Percentiles rank a stretch among this genome's conserved stretches.
phyloP scores from a whole-genome alignment of 30 jellyfish, hydroid and myxozoan genomes.

The Aurelia sp. region DNA sequence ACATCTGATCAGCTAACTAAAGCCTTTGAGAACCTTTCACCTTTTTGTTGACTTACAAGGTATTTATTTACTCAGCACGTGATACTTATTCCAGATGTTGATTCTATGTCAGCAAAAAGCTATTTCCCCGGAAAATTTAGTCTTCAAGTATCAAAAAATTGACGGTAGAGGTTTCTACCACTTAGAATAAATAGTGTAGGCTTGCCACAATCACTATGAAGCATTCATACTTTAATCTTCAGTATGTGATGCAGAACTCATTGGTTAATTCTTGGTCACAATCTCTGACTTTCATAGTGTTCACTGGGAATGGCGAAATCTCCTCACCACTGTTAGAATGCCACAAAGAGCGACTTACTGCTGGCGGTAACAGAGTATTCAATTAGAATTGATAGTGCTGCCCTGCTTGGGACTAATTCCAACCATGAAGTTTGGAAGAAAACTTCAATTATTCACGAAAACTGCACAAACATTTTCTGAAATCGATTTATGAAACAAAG shows the following conservation, averaged over 20 bases:
- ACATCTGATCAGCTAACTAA: no score
- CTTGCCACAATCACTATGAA: no score
- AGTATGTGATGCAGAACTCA: background rate
- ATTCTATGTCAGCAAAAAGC: no score
- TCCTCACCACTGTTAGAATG: conserved; percentile 27
- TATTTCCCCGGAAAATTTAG: no score
- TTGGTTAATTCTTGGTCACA: background rate
- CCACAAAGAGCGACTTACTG: conserved; percentile 23
- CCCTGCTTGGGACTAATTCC: conserved; percentile 56
- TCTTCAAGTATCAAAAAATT: background rate
- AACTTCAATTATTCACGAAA: no score
- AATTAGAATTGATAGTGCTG: conserved; percentile 33
- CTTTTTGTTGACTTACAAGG: no score
- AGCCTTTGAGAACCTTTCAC: no score
- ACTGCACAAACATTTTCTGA: no score
- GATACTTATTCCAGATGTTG: no score
- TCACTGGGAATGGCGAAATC: conserved; percentile 10
- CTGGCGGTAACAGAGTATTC: conserved; percentile 15
- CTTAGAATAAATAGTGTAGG: no score
- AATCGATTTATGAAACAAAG: background rate
- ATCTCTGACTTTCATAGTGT: conserved; percentile 3
- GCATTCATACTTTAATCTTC: no score
- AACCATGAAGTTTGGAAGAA: background rate
- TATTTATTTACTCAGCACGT: no score
- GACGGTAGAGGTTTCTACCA: background rate